phyloP scores from a whole-genome alignment of 1,140 invertebrate species.

The Euglossa dilemma region DNA sequence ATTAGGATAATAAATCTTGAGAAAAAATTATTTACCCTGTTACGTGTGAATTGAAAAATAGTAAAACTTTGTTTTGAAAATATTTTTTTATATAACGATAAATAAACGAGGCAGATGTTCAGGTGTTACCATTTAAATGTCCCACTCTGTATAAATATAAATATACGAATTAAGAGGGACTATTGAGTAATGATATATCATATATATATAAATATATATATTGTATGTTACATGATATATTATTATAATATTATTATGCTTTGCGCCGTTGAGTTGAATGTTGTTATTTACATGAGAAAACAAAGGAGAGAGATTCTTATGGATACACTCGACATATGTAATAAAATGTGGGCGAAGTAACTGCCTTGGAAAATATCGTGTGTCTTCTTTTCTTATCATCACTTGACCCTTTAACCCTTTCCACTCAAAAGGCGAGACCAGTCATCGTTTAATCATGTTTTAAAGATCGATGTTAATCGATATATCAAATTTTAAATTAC shows the following conservation, averaged over 20 bases:
- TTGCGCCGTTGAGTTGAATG: conserved; percentile 80
- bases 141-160: conserved; percentile 50
- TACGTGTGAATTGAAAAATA: too few species aligned
- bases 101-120: too few species aligned
- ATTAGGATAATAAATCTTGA: too few species aligned
- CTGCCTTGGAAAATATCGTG: conserved; percentile 26
- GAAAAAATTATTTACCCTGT: too few species aligned
- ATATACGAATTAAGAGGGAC: conserved; percentile 68
- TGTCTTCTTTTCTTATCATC: background rate
- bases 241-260: conserved; percentile 78
- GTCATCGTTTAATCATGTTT: too few species aligned
- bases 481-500: too few species aligned
- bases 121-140: too few species aligned
- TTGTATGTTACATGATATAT: conserved; percentile 78
- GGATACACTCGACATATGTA: conserved; percentile 78
- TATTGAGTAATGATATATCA: conserved; percentile 76
- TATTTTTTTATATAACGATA: too few species aligned
- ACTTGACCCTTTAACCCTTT: too few species aligned
- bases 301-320: conserved; percentile 74
- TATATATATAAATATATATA: conserved; percentile 60
- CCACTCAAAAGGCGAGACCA: too few species aligned
- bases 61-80: too few species aligned
- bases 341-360: conserved; percentile 74
- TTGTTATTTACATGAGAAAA: conserved; percentile 76
- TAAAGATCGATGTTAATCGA: too few species aligned